Evolutionary conservation across 2,888 invertebrate species (phyloP), one percentile per base, ranked within the genome.

Genomic region (Tiliacea citrago): DNA sequence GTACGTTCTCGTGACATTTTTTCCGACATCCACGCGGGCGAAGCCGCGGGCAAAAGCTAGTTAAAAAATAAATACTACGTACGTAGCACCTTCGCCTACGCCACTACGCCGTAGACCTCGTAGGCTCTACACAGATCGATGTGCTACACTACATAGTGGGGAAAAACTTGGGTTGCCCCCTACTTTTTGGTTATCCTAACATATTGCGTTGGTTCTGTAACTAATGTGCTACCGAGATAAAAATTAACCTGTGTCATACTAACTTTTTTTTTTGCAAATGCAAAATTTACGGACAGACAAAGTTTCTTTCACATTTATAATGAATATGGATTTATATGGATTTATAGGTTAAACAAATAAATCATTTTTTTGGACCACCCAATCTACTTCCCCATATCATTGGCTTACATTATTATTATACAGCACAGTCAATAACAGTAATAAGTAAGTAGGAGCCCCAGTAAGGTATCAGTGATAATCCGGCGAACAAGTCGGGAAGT

Each of bases 71-170:
- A 39, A 39, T 39, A 39, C 39, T 39, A 39, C 39, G 39, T 39
- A 39, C 39, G 45, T 45, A 45, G 45, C 9, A 45, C 45, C 10
- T 45, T 9, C 12, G 45, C 12, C 45, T 45, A 45, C 45, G 45
- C 45, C 45, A 2, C 45, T 45, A 45, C 45, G 9, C 45, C 45
- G 39, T 39, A 39, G 39, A 5, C 39, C 39, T 39, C 39, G 6
- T 39, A 39, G 39, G 7, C 39, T 39, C 39, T 39, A 39, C 39
- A 12, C 94, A 93, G 92, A 95, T 95, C 95, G 95, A 95, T 95
- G 58, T 68, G 9, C 45, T 35, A 29, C 21, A 29, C 29, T 29
- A 29, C 29, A 29, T 29, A 21, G 8, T 29, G 8, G 21, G 13
- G 29, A 29, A 63, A 47, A 47, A 8, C 13, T 8, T 47, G 4